Evolutionary conservation across 2,797 vertebrate genomes (phyloP), one percentile per base, ranked within the genome.

Genomic region (Clarias fuscus): DNA sequence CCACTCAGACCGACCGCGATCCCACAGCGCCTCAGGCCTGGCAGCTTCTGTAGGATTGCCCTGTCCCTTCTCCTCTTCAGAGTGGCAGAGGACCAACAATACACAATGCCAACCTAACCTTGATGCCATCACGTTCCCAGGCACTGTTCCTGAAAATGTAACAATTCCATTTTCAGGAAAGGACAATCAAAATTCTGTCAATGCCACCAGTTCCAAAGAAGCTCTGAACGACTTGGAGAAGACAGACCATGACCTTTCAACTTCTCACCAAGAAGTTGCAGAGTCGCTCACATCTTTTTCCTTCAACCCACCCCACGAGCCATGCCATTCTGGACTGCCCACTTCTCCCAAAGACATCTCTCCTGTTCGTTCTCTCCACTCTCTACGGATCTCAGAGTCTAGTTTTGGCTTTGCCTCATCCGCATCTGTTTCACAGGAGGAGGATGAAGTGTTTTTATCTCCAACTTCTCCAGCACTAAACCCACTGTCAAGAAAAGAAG

Each of bases 301-400:
- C 27, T 73, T 53, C 22, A 73, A n/a, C 40, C n/a, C 53, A 76
- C 8, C 17, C 33, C 17, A 22, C 27, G 33, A 58, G 22, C 33
- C 84, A 77, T 72, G 33, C 4, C 3, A 59, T 3, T 81, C 58
- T 62, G 48, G 17, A 48, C 33, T 13, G 0, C 61, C 62, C 33
- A 17, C 33, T 40, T 80, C 59, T 64, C 22, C 72, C 5, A 53
- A 53, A 53, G 48, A 53, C 1, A 62, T n/a, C 64, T 61, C 70
- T 88, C 90, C 89, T 84, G 91, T 84, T 93, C 89, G 58, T 22
- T 88, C 82, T 37, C 91, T 93, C 72, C 85, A 93, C 84, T 96
- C 96, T 3, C 94, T 98, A 10, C 92, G 91, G 0, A 97, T 97
- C 90, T 98, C 97, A 0, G 97, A 98, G 90, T 96, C 97, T 0